Conservation (phyloP, 2,888 invertebrate genomes). For the Caradrina clavipalpis region DNA sequence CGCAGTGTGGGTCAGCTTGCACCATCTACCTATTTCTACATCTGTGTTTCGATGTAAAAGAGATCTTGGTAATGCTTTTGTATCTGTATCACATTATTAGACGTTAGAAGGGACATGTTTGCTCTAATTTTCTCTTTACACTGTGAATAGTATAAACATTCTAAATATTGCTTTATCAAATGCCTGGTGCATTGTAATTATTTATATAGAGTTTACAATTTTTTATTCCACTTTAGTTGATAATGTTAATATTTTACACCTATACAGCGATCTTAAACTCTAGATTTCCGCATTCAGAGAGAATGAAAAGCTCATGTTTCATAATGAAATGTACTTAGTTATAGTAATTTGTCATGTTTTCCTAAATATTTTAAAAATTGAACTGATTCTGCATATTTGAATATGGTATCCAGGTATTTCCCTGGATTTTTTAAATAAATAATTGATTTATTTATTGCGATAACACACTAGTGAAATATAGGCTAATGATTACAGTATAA, state of each 20-base stretch:
- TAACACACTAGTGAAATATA: slow-evolving; percentile 69
- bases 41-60: slow-evolving; percentile 57
- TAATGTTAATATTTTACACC: slow-evolving; percentile 74
- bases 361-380: slow-evolving; percentile 67
- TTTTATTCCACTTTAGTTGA: slow-evolving; percentile 81
- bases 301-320: slow-evolving; percentile 78
- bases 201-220: slow-evolving; percentile 81
- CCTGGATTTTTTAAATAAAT: slow-evolving; percentile 61
- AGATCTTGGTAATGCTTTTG: slow-evolving; percentile 75
- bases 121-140: slow-evolving; percentile 79
- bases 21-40: slow-evolving; percentile 24
- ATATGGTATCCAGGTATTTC: slow-evolving; percentile 60
- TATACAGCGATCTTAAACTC: slow-evolving; percentile 66
- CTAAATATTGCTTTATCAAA: slow-evolving; percentile 75
- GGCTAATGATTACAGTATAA: slow-evolving; percentile 71
- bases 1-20: neutral
- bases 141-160: slow-evolving; percentile 82
- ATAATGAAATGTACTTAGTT: slow-evolving; percentile 83
- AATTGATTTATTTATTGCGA: slow-evolving; percentile 64
- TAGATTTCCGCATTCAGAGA: slow-evolving; percentile 68
- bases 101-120: slow-evolving; percentile 76
- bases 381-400: slow-evolving; percentile 67
- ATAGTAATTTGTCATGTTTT: slow-evolving; percentile 64
- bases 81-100: slow-evolving; percentile 80
- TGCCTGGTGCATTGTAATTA: slow-evolving; percentile 85